A percentile compares a stretch with the other conserved stretches of the same genome.
These are phyloP conservation scores for Rhynchomys soricoides DNA, from an alignment of 2,113 vertebrate genomes.

Conservation along the genomic window DNA sequence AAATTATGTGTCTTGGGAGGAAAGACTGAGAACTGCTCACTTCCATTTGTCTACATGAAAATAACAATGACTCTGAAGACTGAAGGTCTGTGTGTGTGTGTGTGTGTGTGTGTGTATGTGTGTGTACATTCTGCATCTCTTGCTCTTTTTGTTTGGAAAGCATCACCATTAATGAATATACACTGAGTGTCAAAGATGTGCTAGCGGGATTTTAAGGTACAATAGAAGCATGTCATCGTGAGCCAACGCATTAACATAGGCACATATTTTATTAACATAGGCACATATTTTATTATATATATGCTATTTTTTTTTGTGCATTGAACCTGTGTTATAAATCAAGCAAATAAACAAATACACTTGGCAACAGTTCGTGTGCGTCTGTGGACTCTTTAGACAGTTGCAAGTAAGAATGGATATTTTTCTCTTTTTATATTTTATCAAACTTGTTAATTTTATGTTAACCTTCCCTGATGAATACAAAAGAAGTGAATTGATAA, in stretches of 20 bases:
- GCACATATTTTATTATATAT: slow-evolving; percentile 39
- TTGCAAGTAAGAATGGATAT: slow-evolving; percentile 37
- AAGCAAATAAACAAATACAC: slow-evolving; percentile 62
- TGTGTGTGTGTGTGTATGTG: too few species aligned
- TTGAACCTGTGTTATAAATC: slow-evolving; percentile 54
- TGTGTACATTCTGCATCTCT: background rate
- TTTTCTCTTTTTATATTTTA: slow-evolving; percentile 50
- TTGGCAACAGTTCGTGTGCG: slow-evolving; percentile 34
- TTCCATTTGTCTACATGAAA: background rate
- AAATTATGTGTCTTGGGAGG: background rate
- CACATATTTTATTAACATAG: slow-evolving; percentile 43
- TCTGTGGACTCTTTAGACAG: slow-evolving; percentile 62
- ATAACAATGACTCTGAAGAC: background rate
- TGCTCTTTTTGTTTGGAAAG: slow-evolving; percentile 43
- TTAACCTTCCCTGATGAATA: slow-evolving; percentile 38
- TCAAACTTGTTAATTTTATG: slow-evolving; percentile 69
- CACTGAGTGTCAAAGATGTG: slow-evolving; percentile 17
- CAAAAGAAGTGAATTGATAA: slow-evolving; percentile 59
- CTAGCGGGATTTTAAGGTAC: slow-evolving; percentile 25
- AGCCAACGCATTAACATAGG: slow-evolving; percentile 23
- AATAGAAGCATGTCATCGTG: background rate
- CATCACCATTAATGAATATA: slow-evolving; percentile 37
- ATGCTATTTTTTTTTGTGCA: slow-evolving; percentile 46
- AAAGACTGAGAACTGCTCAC: background rate
- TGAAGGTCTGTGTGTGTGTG: background rate